Percentiles rank a stretch among this genome's conserved stretches.
These are phyloP conservation scores for Enteromius treurensis DNA, from an alignment of 2,797 vertebrate genomes.

Conservation along the genomic window DNA sequence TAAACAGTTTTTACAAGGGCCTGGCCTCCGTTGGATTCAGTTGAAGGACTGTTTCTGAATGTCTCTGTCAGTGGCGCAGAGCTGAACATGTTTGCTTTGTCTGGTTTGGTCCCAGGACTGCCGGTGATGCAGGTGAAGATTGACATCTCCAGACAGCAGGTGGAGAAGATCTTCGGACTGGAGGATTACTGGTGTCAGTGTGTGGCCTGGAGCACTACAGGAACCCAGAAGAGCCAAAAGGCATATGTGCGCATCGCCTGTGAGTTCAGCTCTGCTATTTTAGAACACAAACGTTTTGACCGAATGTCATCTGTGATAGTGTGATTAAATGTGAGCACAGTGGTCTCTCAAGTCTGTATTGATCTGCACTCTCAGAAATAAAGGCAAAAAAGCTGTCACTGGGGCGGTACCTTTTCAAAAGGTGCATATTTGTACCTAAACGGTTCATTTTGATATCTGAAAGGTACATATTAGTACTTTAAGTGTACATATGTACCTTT, in stretches of 20 bases:
- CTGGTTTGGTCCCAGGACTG: conserved; percentile 77
- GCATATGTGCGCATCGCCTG: conserved; percentile 94
- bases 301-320: background rate
- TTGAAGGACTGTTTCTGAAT: background rate
- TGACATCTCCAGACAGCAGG: conserved; percentile 97
- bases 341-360: background rate
- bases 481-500: too few relatives aligned
- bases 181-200: conserved; percentile 99
- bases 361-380: background rate
- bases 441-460: too few relatives aligned
- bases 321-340: conserved; percentile 2
- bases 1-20: background rate
- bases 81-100: conserved; percentile 37
- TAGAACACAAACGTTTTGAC: conserved; percentile 20
- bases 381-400: too few relatives aligned
- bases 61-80: background rate
- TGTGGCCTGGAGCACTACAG: conserved; percentile 97
- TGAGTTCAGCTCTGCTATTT: conserved; percentile 75
- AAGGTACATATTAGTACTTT: too few relatives aligned
- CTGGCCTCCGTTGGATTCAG: background rate
- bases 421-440: too few relatives aligned
- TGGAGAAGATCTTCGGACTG: conserved; percentile 97
- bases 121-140: conserved; percentile 94
- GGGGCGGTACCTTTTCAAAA: too few relatives aligned
- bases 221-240: conserved; percentile 98